Conservation (phyloP, 2,113 vertebrate genomes). For the Neodon shergylaensis region DNA sequence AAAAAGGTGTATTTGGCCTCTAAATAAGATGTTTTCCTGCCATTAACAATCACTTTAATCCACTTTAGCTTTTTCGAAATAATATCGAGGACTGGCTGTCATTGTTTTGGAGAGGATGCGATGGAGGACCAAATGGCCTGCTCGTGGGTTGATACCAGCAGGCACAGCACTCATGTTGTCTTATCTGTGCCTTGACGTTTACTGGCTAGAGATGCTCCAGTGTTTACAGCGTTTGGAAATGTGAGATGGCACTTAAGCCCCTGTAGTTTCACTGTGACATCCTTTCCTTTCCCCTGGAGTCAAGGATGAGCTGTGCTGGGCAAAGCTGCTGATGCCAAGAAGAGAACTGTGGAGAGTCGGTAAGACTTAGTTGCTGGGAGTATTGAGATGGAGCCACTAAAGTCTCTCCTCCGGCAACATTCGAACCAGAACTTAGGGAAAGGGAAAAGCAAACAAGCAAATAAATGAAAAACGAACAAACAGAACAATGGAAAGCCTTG, state of each 20-base stretch:
- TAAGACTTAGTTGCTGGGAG: not conserved
- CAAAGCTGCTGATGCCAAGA: slow-evolving; percentile 42
- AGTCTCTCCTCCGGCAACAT: slow-evolving; percentile 17
- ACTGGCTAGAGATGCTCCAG: slow-evolving; percentile 29
- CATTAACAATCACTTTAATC: slow-evolving; percentile 50
- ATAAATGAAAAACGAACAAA: not conserved
- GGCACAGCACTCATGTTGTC: not conserved
- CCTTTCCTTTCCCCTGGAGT: slow-evolving; percentile 58
- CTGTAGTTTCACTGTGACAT: slow-evolving; percentile 67
- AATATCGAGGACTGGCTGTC: slow-evolving; percentile 33
- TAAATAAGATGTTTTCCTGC: slow-evolving; percentile 56
- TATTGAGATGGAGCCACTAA: slow-evolving; percentile 4
- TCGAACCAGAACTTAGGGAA: slow-evolving; percentile 16
- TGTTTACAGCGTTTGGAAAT: slow-evolving; percentile 64
- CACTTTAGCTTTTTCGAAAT: slow-evolving; percentile 54
- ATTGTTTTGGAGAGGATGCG: slow-evolving; percentile 1
- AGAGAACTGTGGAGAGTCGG: slow-evolving; percentile 15
- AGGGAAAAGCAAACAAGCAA: not conserved
- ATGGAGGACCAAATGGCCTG: not conserved
- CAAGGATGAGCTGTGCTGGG: slow-evolving; percentile 53
- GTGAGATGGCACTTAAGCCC: slow-evolving; percentile 55
- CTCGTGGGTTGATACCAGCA: slow-evolving; percentile 27
- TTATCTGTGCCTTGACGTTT: slow-evolving; percentile 53
- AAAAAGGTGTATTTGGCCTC: slow-evolving; percentile 9
- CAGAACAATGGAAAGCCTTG: not conserved